Conservation (phyloP, 2,888 invertebrate genomes). For the Dendrolimus houi region DNA sequence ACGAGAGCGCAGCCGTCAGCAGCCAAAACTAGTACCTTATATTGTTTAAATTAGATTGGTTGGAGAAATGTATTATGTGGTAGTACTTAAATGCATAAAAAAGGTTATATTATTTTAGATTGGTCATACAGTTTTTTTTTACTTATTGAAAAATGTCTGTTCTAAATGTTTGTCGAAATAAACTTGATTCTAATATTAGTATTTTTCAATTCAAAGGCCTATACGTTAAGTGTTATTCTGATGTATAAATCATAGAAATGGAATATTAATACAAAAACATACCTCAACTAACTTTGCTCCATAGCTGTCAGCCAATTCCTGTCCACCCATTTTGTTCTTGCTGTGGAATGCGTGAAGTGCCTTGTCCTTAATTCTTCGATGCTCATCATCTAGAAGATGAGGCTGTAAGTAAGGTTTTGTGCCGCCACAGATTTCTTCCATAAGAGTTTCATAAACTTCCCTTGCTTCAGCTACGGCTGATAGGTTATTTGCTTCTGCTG, state of each 20-base stretch:
- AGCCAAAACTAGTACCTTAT: too few species aligned
- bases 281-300: constrained; percentile 85
- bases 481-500: constrained; percentile 98
- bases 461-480: constrained; percentile 96
- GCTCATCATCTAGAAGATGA: constrained; percentile 87
- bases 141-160: too few species aligned
- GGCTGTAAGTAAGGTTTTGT: constrained; percentile 93
- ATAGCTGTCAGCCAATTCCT: constrained; percentile 91
- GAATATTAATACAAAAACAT: constrained; percentile 8
- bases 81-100: too few species aligned
- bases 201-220: too few species aligned
- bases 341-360: constrained; percentile 83
- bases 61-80: too few species aligned
- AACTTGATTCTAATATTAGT: too few species aligned
- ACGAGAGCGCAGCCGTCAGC: too few species aligned
- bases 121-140: too few species aligned
- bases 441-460: constrained; percentile 89
- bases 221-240: background rate
- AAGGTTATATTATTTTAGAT: too few species aligned
- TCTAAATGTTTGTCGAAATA: too few species aligned
- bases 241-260: background rate
- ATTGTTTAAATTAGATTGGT: too few species aligned
- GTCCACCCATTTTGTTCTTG: constrained; percentile 98
- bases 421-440: constrained; percentile 98
- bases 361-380: constrained; percentile 85